Evolutionary conservation across 2,888 invertebrate species (phyloP).

Genomic region (Chrysotoxum bicinctum): DNA sequence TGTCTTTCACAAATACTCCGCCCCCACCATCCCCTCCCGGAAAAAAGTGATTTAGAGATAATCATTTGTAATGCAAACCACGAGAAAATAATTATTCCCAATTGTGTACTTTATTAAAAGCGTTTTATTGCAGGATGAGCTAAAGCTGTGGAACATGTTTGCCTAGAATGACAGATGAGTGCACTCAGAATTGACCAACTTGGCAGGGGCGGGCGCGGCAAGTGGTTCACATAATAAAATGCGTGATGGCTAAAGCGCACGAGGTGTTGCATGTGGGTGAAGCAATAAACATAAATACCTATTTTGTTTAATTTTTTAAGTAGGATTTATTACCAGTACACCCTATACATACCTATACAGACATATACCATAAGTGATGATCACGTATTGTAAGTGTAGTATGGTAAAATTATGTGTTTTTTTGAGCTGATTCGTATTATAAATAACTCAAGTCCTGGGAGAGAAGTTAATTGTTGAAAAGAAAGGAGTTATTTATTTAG

Average conservation of each 20-base stretch:
- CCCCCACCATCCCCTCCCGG: background rate
- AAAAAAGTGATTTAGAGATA: slow-evolving; percentile 69
- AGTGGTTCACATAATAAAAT: background rate
- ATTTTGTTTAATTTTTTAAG: slow-evolving; percentile 35
- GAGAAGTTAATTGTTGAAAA: slow-evolving; percentile 3
- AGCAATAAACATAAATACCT: slow-evolving; percentile 38
- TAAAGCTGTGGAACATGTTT: slow-evolving; percentile 26
- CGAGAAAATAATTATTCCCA: slow-evolving; percentile 71
- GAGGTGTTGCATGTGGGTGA: slow-evolving; percentile 33
- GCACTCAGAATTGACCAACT: slow-evolving; percentile 27
- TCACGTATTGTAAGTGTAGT: background rate
- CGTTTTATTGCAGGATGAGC: slow-evolving; percentile 63
- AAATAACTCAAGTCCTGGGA: slow-evolving; percentile 37
- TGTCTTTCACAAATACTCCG: background rate
- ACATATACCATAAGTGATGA: background rate
- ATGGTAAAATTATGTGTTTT: slow-evolving; percentile 25
- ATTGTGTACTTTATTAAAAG: slow-evolving; percentile 67
- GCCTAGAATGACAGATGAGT: slow-evolving; percentile 66
- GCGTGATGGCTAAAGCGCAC: background rate
- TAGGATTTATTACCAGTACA: slow-evolving; percentile 48
- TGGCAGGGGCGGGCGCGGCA: no score
- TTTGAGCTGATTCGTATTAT: slow-evolving; percentile 14
- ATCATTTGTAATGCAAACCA: slow-evolving; percentile 70
- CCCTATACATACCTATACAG: background rate
- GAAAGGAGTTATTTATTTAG: slow-evolving; percentile 51